Conservation (phyloP, 2,888 invertebrate genomes). For the Epistrophe eligans region DNA sequence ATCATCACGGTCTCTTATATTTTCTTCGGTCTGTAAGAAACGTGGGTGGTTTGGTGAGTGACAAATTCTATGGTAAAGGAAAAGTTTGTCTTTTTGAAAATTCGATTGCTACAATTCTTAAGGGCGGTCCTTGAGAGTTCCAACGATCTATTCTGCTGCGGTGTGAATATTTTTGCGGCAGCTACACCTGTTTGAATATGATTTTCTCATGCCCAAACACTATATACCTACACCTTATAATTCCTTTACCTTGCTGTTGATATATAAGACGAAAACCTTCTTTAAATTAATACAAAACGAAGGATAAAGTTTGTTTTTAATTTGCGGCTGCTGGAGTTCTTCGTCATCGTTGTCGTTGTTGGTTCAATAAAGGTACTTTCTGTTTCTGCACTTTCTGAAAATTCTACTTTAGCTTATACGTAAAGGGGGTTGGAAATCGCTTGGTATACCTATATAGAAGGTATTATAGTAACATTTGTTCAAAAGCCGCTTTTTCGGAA, state of each 20-base stretch:
- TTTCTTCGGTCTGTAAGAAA: conserved; percentile 3
- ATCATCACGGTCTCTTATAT: not conserved
- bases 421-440: conserved; percentile 24
- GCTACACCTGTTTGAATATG: conserved; percentile 78
- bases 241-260: not conserved
- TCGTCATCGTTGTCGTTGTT: conserved; percentile 44
- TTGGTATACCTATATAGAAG: conserved; percentile 26
- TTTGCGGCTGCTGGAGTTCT: conserved; percentile 77
- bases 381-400: not conserved
- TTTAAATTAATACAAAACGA: conserved; percentile 79
- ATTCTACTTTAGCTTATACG: conserved; percentile 11
- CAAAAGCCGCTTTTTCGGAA: conserved; percentile 65
- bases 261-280: conserved; percentile 57
- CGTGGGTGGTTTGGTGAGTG: conserved; percentile 28
- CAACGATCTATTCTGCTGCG: conserved; percentile 46
- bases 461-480: conserved; percentile 75
- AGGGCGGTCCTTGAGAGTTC: conserved; percentile 15
- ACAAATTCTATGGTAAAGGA: conserved; percentile 5
- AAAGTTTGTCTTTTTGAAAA: conserved; percentile 74
- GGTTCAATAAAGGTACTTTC: conserved; percentile 4
- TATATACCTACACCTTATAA: not conserved
- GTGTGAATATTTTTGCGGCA: conserved; percentile 78
- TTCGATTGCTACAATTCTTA: conserved; percentile 68
- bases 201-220: conserved; percentile 43
- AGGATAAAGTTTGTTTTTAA: conserved; percentile 79